Percentiles rank a stretch among this genome's conserved stretches.
These are phyloP conservation scores for Todiramphus saurophagus DNA, from an alignment of 2,113 vertebrate species.

Conservation along the genomic window DNA sequence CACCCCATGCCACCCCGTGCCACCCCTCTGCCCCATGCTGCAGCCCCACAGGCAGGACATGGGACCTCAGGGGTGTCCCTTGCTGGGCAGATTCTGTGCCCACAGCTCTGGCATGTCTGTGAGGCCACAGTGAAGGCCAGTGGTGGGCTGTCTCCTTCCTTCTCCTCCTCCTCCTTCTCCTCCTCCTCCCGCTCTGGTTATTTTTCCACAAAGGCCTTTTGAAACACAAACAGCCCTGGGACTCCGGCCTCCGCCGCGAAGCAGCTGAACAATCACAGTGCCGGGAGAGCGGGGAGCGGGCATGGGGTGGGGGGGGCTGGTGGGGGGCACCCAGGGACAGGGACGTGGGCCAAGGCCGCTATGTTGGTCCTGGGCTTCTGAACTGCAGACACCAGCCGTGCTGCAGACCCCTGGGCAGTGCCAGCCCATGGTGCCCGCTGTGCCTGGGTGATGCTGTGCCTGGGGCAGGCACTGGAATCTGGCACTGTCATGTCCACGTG, in stretches of 20 bases:
- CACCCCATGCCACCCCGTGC: not conserved
- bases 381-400: rapidly evolving
- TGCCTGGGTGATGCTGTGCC: rapidly evolving
- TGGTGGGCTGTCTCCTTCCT: conserved; percentile 17
- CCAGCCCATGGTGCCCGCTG: not conserved
- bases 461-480: not conserved
- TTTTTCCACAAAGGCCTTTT: conserved; percentile 69
- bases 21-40: not conserved
- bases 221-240: conserved; percentile 63
- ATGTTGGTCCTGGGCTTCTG: not conserved
- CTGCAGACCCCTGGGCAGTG: not conserved
- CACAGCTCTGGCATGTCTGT: not conserved
- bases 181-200: conserved; percentile 33
- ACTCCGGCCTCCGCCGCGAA: conserved; percentile 51
- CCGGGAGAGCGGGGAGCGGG: conserved; percentile 30
- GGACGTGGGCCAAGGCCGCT: not conserved
- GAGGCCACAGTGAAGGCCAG: not conserved
- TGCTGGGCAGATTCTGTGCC: not conserved
- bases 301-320: not conserved
- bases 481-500: not conserved
- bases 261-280: conserved; percentile 66
- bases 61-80: not conserved
- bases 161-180: not conserved
- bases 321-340: conserved; percentile 10
- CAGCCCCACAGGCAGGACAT: not conserved